Evolutionary conservation across 2,797 vertebrate species (phyloP), one percentile per base, ranked within the genome.

Genomic region (Botia almorhae): DNA sequence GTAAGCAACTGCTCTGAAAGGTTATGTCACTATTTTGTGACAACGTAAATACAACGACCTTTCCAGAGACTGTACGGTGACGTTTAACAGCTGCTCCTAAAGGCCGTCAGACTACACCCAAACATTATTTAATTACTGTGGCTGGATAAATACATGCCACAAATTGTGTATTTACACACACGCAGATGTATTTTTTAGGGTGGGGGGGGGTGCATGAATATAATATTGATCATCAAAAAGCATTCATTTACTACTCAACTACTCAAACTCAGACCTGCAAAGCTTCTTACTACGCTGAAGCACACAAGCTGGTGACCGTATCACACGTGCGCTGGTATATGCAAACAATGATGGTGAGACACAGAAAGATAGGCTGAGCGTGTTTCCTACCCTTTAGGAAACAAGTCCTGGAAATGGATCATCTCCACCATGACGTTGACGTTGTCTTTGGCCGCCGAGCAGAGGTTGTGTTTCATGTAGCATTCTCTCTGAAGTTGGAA

Each of bases 341-440:
- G 50, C 50, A 56, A 19, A 64, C 14, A 48, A 68, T 23, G 73
- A 51, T 8, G n/a, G 8, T 7, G 43, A 71, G 33, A 74, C 4
- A 43, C 43, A 39, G 56, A 43, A 51, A 69, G 50, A 46, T 56
- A 63, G 17, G 50, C 26, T 10, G 50, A 56, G 60, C 10, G 26
- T 36, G 36, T 75, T 60, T 80, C 97, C 97, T 91, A 99, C 98
- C 96, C 98, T 81, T 97, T 98, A 78, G 96, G 96, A 89, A 99
- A 97, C 76, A 99, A 92, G 92, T 99, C 96, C 90, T 97, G 98
- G 92, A 99, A 99, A 88, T 97, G 97, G 90, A 99, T 99, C 97
- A 99, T 99, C 92, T 99, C 97, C 91, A 97, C 97, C 90, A 99
- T 97, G 87, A 99, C 97, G 23, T 94, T 95, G 79, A 96, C 95